Conservation (phyloP, 1,140 invertebrate species). For the Drosophila simulans region DNA sequence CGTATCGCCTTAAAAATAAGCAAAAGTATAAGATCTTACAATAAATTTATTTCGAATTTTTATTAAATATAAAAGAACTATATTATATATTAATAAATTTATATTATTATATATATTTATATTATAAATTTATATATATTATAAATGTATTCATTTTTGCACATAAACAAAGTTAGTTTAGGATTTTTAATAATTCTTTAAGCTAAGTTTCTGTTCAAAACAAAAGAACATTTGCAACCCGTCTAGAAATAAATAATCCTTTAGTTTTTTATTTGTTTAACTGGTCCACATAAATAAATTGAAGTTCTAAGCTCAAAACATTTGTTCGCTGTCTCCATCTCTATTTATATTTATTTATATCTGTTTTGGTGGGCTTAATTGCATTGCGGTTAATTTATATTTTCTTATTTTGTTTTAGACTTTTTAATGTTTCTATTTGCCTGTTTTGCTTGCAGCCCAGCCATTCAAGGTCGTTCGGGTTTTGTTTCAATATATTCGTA, state of each 20-base stretch:
- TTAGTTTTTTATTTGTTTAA: conserved; percentile 33
- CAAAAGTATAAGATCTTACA: too few relatives aligned
- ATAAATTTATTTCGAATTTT: too few relatives aligned
- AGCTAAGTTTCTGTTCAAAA: neutral
- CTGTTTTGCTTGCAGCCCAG: conserved; percentile 31
- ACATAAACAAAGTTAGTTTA: too few relatives aligned
- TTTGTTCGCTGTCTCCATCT: conserved; percentile 24
- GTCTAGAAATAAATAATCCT: neutral
- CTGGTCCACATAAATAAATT: conserved; percentile 31
- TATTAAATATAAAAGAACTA: too few relatives aligned
- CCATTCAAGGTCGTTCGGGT: conserved; percentile 43
- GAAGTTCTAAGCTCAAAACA: conserved; percentile 49
- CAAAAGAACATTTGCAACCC: neutral
- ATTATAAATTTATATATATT: too few relatives aligned
- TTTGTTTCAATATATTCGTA: conserved; percentile 36
- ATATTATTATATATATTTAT: too few relatives aligned
- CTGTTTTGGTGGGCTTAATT: conserved; percentile 44
- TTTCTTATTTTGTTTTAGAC: conserved; percentile 32
- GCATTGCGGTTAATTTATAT: conserved; percentile 42
- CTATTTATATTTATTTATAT: conserved; percentile 59
- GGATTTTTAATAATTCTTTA: too few relatives aligned
- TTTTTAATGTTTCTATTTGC: conserved; percentile 34
- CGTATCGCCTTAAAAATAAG: too few relatives aligned
- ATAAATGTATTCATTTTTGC: too few relatives aligned
- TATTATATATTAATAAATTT: too few relatives aligned